phyloP scores from a whole-genome alignment of 2,888 invertebrate species.

The Laothoe populi region DNA sequence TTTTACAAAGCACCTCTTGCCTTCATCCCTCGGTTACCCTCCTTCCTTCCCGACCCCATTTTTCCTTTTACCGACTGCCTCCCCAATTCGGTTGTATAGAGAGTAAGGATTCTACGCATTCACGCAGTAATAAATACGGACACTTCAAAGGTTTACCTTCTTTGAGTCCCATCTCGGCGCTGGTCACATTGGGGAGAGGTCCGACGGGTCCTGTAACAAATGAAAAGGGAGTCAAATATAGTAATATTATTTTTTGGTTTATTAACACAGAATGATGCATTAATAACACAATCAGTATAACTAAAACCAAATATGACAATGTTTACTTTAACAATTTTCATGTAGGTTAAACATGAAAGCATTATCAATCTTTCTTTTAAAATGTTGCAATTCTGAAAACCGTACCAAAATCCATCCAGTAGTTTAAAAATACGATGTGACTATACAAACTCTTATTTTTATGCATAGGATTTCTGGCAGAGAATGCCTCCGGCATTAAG shows the following conservation, averaged over 20 bases:
- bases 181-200: slow-evolving; percentile 70
- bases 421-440: too few relatives aligned
- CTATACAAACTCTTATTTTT: too few relatives aligned
- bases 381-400: too few relatives aligned
- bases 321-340: too few relatives aligned
- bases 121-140: background rate
- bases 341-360: too few relatives aligned
- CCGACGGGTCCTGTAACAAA: slow-evolving; percentile 71
- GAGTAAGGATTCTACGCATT: background rate
- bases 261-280: background rate
- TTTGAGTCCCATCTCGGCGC: slow-evolving; percentile 62
- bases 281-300: too few relatives aligned
- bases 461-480: too few relatives aligned
- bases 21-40: background rate
- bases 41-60: background rate
- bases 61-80: slow-evolving; percentile 3
- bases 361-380: too few relatives aligned
- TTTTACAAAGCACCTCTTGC: background rate
- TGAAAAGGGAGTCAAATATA: slow-evolving; percentile 32
- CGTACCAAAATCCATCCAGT: too few relatives aligned
- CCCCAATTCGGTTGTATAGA: background rate
- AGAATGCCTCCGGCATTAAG: too few relatives aligned
- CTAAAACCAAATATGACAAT: too few relatives aligned
- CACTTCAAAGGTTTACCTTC: slow-evolving; percentile 55
- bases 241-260: background rate